phyloP scores from a whole-genome alignment of 1,140 invertebrate genomes.

The Dysdera silvatica region DNA sequence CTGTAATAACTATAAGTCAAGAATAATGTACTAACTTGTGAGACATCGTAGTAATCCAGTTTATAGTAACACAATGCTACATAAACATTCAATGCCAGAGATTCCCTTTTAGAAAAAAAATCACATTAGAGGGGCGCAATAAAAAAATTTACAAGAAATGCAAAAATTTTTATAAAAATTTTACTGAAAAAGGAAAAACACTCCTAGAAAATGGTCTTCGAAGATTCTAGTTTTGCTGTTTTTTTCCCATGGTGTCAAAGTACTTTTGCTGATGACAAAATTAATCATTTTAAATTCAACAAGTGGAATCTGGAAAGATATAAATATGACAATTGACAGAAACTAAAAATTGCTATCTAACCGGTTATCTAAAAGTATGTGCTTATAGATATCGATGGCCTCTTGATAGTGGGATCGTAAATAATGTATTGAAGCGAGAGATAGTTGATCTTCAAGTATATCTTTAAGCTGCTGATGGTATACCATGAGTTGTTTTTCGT shows the following conservation, averaged over 20 bases:
- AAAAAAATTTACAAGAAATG: too few relatives aligned
- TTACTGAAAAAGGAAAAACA: too few relatives aligned
- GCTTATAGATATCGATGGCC: slow-evolving; percentile 97
- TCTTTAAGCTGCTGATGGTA: slow-evolving; percentile 77
- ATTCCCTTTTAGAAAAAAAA: slow-evolving; percentile 60
- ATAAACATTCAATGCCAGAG: slow-evolving; percentile 91
- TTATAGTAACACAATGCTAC: slow-evolving; percentile 97
- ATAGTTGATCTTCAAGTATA: slow-evolving; percentile 87
- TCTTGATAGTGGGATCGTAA: slow-evolving; percentile 93
- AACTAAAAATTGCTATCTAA: slow-evolving; percentile 38
- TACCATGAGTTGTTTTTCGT: slow-evolving; percentile 72
- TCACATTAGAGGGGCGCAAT: slow-evolving; percentile 1
- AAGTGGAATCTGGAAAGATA: too few relatives aligned
- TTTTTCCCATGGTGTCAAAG: too few relatives aligned
- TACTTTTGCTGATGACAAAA: too few relatives aligned
- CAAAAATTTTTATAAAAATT: too few relatives aligned
- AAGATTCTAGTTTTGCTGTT: too few relatives aligned
- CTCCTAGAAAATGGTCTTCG: too few relatives aligned
- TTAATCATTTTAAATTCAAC: too few relatives aligned
- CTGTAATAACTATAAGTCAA: slow-evolving; percentile 7
- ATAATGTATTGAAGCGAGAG: slow-evolving; percentile 93
- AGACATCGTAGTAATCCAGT: slow-evolving; percentile 66
- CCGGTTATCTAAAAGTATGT: slow-evolving; percentile 84
- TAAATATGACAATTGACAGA: neutral
- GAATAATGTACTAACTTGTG: slow-evolving; percentile 43